These are phyloP conservation scores for Phortica magna DNA, from an alignment of 2,888 invertebrate species.

Conservation along the genomic window DNA sequence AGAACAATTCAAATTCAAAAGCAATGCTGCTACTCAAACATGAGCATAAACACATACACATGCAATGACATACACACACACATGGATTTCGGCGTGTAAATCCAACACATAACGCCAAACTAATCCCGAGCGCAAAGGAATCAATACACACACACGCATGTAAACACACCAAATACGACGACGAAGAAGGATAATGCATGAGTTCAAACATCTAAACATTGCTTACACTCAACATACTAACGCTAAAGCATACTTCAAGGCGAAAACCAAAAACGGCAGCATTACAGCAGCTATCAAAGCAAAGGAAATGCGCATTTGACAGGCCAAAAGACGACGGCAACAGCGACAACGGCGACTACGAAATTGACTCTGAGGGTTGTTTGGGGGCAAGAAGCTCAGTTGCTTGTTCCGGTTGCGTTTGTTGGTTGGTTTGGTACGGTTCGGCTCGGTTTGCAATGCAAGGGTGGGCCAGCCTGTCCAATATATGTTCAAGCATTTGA, in stretches of 20 bases:
- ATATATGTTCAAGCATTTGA: slow-evolving; percentile 51
- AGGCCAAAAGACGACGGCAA: slow-evolving; percentile 57
- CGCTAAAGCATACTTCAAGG: slow-evolving; percentile 24
- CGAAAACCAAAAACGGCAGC: slow-evolving; percentile 18
- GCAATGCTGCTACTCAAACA: background rate
- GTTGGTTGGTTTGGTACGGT: background rate
- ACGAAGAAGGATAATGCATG: background rate
- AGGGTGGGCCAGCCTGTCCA: background rate
- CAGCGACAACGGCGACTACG: background rate
- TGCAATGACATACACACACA: too few species aligned
- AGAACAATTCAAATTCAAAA: background rate
- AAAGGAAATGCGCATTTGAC: slow-evolving; percentile 70
- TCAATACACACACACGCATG: slow-evolving; percentile 2
- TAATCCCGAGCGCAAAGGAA: slow-evolving; percentile 17
- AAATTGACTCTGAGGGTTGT: slow-evolving; percentile 14
- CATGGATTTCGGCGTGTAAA: slow-evolving; percentile 11
- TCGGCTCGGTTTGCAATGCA: background rate
- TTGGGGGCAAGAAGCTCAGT: background rate
- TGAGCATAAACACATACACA: background rate
- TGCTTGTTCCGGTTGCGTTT: slow-evolving; percentile 7
- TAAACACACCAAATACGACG: background rate
- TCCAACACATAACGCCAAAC: slow-evolving; percentile 24
- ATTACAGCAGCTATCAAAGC: slow-evolving; percentile 14
- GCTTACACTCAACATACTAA: background rate
- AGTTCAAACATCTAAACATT: background rate